These are phyloP conservation scores for Zaprionus gabonicus DNA, from an alignment of 1,140 invertebrate genomes.

Conservation along the genomic window DNA sequence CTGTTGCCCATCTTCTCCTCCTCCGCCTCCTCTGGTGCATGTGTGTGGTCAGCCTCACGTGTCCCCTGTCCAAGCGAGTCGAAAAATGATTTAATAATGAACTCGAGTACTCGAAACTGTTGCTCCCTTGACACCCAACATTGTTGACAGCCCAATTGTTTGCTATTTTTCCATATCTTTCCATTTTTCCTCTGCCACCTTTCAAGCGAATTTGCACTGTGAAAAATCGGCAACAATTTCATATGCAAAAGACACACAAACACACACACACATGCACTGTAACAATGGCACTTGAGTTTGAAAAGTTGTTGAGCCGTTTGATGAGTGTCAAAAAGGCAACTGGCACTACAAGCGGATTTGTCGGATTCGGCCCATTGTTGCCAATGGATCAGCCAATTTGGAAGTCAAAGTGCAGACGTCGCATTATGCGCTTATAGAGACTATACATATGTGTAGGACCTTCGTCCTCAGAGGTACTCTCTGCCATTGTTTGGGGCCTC, in stretches of 20 bases:
- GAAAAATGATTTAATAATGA: slow-evolving; percentile 81
- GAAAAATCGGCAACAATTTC: slow-evolving; percentile 47
- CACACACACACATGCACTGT: neutral
- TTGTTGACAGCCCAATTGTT: slow-evolving; percentile 74
- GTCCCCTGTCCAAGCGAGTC: slow-evolving; percentile 46
- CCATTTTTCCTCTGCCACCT: slow-evolving; percentile 7
- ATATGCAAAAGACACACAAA: slow-evolving; percentile 52
- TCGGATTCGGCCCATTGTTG: slow-evolving; percentile 67
- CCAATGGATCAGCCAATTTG: slow-evolving; percentile 71
- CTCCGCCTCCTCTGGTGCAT: slow-evolving; percentile 29
- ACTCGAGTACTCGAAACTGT: slow-evolving; percentile 45
- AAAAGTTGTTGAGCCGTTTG: slow-evolving; percentile 63
- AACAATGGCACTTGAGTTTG: slow-evolving; percentile 55
- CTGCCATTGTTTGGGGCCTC: slow-evolving; percentile 30
- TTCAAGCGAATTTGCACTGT: slow-evolving; percentile 61
- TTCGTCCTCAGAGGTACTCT: slow-evolving; percentile 2
- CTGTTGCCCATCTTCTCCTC: slow-evolving; percentile 65
- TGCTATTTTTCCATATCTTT: slow-evolving; percentile 47
- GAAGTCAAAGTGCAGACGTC: slow-evolving; percentile 71
- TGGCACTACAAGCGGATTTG: slow-evolving; percentile 68
- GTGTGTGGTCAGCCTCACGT: slow-evolving; percentile 70
- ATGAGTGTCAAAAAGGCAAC: slow-evolving; percentile 79
- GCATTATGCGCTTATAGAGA: slow-evolving; percentile 71
- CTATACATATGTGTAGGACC: slow-evolving; percentile 31
- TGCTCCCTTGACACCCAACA: slow-evolving; percentile 70